Conservation (phyloP, 37 sponge, comb jelly and placozoan genomes). For the Tethya wilhelma region DNA sequence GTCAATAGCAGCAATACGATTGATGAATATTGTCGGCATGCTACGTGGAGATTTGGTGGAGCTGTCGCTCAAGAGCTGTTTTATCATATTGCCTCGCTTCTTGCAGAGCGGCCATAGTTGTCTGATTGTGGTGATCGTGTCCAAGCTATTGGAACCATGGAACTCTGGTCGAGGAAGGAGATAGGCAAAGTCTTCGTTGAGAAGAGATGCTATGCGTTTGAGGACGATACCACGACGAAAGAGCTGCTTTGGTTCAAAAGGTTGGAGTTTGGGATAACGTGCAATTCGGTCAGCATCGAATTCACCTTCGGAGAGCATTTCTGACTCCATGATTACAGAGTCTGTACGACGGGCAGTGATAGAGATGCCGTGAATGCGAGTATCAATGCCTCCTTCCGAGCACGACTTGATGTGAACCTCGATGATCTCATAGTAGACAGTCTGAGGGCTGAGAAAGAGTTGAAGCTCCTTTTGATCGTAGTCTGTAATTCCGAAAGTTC, state of each 20-base stretch:
- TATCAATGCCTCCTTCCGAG: constrained; percentile 79
- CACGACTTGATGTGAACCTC: constrained; percentile 81
- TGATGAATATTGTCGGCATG: constrained; percentile 68
- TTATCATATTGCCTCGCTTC: constrained; percentile 59
- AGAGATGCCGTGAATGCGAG: constrained; percentile 72
- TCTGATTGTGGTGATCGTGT: constrained; percentile 42
- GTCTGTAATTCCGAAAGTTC: constrained; percentile 52
- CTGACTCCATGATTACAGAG: constrained; percentile 39
- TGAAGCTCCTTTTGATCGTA: constrained; percentile 58
- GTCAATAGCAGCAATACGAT: constrained; percentile 72
- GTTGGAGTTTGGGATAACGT: constrained; percentile 76
- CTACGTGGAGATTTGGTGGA: constrained; percentile 30
- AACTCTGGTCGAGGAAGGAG: constrained; percentile 68
- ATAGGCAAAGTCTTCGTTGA: constrained; percentile 65
- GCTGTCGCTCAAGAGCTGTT: constrained; percentile 53
- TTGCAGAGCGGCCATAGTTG: constrained; percentile 77
- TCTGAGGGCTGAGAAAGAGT: constrained; percentile 51
- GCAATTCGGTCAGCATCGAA: constrained; percentile 53
- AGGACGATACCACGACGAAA: constrained; percentile 58
- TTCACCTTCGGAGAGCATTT: constrained; percentile 44
- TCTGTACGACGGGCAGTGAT: constrained; percentile 18
- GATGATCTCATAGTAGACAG: constrained; percentile 49
- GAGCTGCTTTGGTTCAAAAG: constrained; percentile 57
- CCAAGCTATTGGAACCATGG: constrained; percentile 6
- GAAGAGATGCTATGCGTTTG: constrained; percentile 56